Percentiles rank a stretch among this genome's conserved stretches.
Conservation (phyloP, 2,888 invertebrate species). For the Eupithecia subfuscata region DNA sequence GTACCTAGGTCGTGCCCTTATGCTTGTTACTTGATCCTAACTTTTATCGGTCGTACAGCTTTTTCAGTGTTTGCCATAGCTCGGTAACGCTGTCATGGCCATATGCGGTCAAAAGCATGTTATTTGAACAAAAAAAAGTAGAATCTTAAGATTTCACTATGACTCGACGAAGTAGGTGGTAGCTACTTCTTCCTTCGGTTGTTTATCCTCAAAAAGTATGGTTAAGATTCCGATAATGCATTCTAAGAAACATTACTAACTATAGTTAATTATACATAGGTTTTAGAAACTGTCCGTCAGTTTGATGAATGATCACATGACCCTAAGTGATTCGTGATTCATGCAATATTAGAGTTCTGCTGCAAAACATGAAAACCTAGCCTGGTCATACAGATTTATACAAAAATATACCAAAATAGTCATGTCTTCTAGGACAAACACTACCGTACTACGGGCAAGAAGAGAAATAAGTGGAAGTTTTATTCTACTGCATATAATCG, state of each 20-base stretch:
- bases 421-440: background rate
- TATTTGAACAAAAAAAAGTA: no score
- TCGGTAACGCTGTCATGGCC: background rate
- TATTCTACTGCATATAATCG: no score
- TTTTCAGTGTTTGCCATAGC: no score
- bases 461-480: no score
- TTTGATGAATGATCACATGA: constrained; percentile 62
- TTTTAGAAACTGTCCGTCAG: constrained; percentile 50
- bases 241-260: constrained; percentile 47
- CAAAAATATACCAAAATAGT: background rate
- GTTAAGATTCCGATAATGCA: constrained; percentile 30
- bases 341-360: constrained; percentile 29
- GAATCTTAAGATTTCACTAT: no score
- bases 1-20: background rate
- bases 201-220: background rate
- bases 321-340: constrained; percentile 48
- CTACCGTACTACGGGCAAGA: background rate
- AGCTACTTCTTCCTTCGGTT: background rate
- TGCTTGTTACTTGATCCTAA: no score
- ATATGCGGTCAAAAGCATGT: background rate
- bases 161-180: background rate
- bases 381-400: background rate
- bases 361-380: background rate
- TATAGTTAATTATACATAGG: constrained; percentile 53
- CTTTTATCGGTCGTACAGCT: no score